Conservation (phyloP, 1,140 invertebrate species). For the Cyrtorhinus lividipennis region DNA sequence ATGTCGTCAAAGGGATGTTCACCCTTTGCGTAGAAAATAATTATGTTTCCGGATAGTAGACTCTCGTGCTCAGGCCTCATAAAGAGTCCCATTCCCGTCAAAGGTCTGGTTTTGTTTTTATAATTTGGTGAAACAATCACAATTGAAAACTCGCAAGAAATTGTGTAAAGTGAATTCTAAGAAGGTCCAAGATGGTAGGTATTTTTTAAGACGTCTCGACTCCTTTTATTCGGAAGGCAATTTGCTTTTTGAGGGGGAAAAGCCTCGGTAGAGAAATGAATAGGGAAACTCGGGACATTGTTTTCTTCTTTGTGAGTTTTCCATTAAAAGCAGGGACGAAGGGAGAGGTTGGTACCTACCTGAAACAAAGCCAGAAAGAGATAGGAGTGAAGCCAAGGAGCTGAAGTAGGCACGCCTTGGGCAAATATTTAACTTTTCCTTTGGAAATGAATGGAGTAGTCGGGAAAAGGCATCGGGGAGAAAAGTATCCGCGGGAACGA, state of each 20-base stretch:
- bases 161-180: no score
- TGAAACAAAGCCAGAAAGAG: neutral
- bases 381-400: no score
- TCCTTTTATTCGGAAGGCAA: neutral
- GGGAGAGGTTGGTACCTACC: neutral
- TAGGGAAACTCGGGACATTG: neutral
- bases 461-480: neutral
- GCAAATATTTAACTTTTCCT: neutral
- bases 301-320: neutral
- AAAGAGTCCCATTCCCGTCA: no score
- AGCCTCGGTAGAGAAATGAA: neutral
- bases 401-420: neutral
- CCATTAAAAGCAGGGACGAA: neutral
- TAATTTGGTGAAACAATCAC: no score
- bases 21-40: no score
- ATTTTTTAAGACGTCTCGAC: no score
- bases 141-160: no score
- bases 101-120: no score
- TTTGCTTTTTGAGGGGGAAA: neutral
- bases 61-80: no score
- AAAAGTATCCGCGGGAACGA: neutral
- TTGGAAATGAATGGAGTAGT: neutral
- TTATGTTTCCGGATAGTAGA: no score
- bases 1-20: no score
- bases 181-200: no score